Evolutionary conservation across 2,888 invertebrate species (phyloP).

Genomic region (Cantharis rustica): DNA sequence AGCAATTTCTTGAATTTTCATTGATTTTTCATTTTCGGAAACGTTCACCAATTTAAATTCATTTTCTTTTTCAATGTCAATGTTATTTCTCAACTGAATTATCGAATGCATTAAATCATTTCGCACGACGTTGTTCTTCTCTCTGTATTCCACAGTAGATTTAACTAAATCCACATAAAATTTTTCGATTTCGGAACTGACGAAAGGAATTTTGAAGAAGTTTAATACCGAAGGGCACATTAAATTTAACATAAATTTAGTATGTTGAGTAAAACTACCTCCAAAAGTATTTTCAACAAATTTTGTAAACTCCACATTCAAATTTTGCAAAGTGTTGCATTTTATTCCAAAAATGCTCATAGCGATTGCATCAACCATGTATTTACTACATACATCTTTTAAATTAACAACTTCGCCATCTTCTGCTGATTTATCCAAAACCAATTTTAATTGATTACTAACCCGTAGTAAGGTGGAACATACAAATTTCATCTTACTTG

Average conservation of each 20-base stretch:
- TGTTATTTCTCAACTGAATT: conserved; percentile 6
- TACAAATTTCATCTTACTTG: conserved; percentile 60
- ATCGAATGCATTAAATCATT: conserved; percentile 9
- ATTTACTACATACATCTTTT: conserved; percentile 42
- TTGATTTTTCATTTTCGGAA: background rate
- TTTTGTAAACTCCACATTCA: conserved; percentile 44
- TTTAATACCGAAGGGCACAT: background rate
- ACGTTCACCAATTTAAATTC: background rate
- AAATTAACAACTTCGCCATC: conserved; percentile 30
- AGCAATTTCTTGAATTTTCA: conserved; percentile 19
- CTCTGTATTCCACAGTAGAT: conserved; percentile 1
- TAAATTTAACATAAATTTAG: background rate
- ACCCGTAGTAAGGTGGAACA: conserved; percentile 53
- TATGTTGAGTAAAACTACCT: conserved; percentile 12
- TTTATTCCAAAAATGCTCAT: conserved; percentile 51
- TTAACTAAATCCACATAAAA: conserved; percentile 1
- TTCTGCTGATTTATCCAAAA: conserved; percentile 31
- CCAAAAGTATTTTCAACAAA: conserved; percentile 42
- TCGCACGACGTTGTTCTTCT: background rate
- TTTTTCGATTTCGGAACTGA: background rate
- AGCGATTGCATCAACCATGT: conserved; percentile 52
- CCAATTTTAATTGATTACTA: conserved; percentile 39
- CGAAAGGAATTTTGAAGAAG: background rate
- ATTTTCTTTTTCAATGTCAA: background rate
- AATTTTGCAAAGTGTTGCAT: conserved; percentile 55